phyloP scores from a whole-genome alignment of 2,797 vertebrate species.

The Bucorvus abyssinicus region DNA sequence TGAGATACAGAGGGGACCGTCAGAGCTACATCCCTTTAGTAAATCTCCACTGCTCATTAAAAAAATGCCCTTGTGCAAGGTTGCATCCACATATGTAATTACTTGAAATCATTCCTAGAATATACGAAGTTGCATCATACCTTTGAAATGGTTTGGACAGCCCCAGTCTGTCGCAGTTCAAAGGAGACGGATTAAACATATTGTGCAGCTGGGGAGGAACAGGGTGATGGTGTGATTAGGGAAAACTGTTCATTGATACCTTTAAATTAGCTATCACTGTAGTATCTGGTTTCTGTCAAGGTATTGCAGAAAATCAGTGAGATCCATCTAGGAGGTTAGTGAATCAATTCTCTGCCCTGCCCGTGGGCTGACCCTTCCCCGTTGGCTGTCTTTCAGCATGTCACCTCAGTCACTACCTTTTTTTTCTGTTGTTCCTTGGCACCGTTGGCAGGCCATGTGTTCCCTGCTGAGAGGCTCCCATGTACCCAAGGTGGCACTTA shows the following conservation, averaged over 20 bases:
- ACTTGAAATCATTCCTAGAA: not conserved
- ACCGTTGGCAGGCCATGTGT: not conserved
- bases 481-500: not conserved
- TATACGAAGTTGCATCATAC: not conserved
- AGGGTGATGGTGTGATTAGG: fast-evolving
- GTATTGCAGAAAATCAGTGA: constrained; percentile 8
- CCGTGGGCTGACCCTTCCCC: not conserved
- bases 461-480: not conserved
- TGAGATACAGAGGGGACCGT: fast-evolving
- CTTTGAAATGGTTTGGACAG: not conserved
- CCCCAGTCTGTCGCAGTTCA: not conserved
- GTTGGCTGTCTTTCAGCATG: not conserved
- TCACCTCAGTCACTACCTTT: not conserved
- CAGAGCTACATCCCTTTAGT: not conserved
- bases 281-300: constrained; percentile 46
- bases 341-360: constrained; percentile 23
- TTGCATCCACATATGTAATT: not conserved
- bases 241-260: not conserved
- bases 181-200: not conserved
- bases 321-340: not conserved
- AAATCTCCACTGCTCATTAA: not conserved
- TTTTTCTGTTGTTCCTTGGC: not conserved
- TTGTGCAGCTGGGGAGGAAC: not conserved
- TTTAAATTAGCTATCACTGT: constrained; percentile 22
- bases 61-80: not conserved